Evolutionary conservation across 2,113 vertebrate genomes (phyloP).

Genomic region (Bungarus multicinctus): DNA sequence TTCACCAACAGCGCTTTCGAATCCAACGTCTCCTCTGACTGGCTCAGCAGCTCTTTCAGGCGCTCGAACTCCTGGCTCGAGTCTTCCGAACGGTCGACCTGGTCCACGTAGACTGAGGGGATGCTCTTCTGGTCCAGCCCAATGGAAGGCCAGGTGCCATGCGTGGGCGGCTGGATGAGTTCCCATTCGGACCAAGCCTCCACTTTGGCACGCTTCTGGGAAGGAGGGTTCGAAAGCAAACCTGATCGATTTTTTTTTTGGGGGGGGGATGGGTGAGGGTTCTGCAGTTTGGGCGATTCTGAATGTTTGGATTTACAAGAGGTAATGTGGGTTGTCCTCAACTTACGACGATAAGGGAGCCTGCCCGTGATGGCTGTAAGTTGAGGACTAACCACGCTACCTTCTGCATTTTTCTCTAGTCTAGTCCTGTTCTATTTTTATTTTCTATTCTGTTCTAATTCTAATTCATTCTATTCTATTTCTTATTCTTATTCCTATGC

Average conservation of each 20-base stretch:
- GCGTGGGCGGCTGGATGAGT: fast-evolving
- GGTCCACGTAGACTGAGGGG: fast-evolving
- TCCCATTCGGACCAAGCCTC: fast-evolving
- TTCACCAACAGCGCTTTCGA: not conserved
- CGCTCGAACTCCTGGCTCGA: not conserved
- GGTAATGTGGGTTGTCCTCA: too few species aligned
- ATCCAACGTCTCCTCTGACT: not conserved
- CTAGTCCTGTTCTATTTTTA: too few species aligned
- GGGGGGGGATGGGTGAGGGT: not conserved
- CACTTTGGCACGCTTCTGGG: not conserved
- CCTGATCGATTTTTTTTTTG: not conserved
- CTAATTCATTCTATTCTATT: too few species aligned
- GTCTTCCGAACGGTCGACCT: not conserved
- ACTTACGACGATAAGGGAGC: too few species aligned
- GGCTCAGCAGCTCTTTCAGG: not conserved
- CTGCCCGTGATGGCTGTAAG: too few species aligned
- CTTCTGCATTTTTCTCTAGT: too few species aligned
- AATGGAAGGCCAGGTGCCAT: fast-evolving
- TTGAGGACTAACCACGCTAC: too few species aligned
- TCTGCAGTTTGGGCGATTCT: not conserved
- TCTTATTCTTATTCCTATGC: too few species aligned
- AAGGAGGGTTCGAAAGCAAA: not conserved
- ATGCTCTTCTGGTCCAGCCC: not conserved
- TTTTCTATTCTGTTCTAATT: too few species aligned
- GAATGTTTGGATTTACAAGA: not conserved